Evolutionary conservation across 2,888 invertebrate species (phyloP), one percentile per base, ranked within the genome.

Genomic region (Drosophila mercatorum): DNA sequence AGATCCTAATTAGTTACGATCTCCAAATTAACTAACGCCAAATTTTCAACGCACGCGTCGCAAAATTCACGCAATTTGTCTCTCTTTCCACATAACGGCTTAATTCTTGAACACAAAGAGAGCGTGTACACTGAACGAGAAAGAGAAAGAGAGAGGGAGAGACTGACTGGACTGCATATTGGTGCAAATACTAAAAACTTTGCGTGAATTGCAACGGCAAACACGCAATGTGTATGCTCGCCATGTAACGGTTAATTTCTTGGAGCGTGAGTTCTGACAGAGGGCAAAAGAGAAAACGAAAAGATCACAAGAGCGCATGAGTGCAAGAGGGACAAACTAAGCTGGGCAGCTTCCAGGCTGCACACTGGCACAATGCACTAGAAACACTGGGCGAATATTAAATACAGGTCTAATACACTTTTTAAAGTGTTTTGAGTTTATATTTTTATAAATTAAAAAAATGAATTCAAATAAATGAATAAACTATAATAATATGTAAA

Each of bases 41-140:
- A 22, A 75, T 34, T 26, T 38, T 51, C 22, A 14, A 12, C 41
- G 49, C 56, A 41, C 41, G 68, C 41, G 40, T 46, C 34, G 14
- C 22, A 22, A 43, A 56, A 38, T 44, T 36, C 26, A 10, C 62
- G 34, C 14, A 28, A 10, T 28, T 56, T 56, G 31, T 31, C 44
- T 31, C 17, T n/a, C n/a, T 28, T 38, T 31, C 51, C 17, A 22
- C n/a, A 22, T 59, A 72, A 68, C 72, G 52, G 69, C 43, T 49
- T 34, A 28, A 26, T 53, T 53, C 36, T 40, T 26, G 7, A 11
- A 12, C 8, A 11, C 10, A 6, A n/a, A 10, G 43, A 40, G 47
- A 17, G 51, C 26, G 49, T 34, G 12, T 41, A 51, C 14, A 17
- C 22, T 28, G 49, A 28, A 31, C 46, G 41, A 28, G 22, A 1